These are phyloP conservation scores for Syrmaticus mikado DNA, from an alignment of 2,113 vertebrate species.

Conservation along the genomic window DNA sequence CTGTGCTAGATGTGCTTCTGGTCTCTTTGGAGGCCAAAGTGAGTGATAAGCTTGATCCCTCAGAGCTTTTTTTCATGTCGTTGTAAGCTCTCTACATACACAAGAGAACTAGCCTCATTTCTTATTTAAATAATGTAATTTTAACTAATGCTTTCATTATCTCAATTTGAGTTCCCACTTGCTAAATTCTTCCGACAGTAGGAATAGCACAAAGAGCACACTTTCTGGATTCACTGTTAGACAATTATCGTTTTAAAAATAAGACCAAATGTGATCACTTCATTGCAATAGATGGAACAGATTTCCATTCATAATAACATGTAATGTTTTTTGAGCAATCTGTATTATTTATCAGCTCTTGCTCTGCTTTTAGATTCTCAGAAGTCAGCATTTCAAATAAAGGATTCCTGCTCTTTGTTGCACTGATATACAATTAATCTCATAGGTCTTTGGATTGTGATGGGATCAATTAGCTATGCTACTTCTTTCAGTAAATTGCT, in stretches of 20 bases:
- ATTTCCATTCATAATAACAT: not conserved
- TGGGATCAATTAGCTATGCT: not conserved
- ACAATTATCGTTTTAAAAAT: conserved; percentile 1
- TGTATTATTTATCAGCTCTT: not conserved
- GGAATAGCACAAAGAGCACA: not conserved
- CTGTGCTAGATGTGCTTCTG: not conserved
- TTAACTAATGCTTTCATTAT: conserved; percentile 6
- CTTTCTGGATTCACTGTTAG: not conserved
- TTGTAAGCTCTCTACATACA: rapidly evolving
- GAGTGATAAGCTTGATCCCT: not conserved
- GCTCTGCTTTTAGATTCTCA: not conserved
- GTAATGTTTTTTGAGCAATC: not conserved
- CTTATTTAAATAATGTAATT: not conserved
- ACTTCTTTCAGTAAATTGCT: not conserved
- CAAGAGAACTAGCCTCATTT: not conserved
- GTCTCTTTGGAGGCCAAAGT: rapidly evolving
- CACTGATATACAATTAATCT: conserved; percentile 2
- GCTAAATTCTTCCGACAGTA: not conserved
- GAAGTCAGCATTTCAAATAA: not conserved
- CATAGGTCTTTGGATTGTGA: not conserved
- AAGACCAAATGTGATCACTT: not conserved
- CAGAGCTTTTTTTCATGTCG: not conserved
- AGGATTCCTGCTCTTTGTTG: not conserved
- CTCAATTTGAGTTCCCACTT: not conserved
- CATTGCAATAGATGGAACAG: not conserved